Evolutionary conservation across 2,113 vertebrate species (phyloP), one percentile per base, ranked within the genome.

Genomic region (Actinemys pallida): DNA sequence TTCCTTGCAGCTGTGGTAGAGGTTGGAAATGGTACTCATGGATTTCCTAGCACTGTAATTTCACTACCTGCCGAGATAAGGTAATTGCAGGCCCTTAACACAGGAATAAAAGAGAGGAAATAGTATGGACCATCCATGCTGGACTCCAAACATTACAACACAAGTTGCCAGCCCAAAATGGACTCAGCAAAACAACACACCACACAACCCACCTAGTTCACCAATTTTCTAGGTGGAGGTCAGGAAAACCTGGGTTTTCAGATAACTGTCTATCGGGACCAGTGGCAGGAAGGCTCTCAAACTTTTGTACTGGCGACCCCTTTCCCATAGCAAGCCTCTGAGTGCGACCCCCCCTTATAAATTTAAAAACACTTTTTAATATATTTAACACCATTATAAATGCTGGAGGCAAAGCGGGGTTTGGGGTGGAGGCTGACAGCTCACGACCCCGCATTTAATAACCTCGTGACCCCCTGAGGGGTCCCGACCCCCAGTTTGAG

Each of bases 241-340:
- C 42, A 89, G 81, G 87, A 86, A 94, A 94, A 92, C 9, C 42
- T 11, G 8, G 65, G 65, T 95, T 94, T 94, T 22, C 84, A 90
- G 59, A 80, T n/a, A n/a, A n/a, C 65, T 42, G 90, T 88, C 72
- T 65, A 7, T 83, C 84, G 56, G 89, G 78, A 27, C 92, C 94
- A 92, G 85, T 87, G 29, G 24, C 92, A 45, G 1, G 12, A 3
- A 56, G 90, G 92, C 90, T 50, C 50, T 50, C 50, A 50, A 50
- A 50, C 13, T 14, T 50, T 50, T 16, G 14, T 50, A 50, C 50
- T 31, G 3, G 50, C 2, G 14, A 50, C 50, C 50, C 50, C 50
- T 50, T 50, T 50, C 50, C 14, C 50, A 14, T 14, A 50, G 13
- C 50, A 50, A 50, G 50, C 14, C 50, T 50, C 50, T 50, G 50